phyloP scores from a whole-genome alignment of 2,888 invertebrate genomes.

The Mycalesis mineus region DNA sequence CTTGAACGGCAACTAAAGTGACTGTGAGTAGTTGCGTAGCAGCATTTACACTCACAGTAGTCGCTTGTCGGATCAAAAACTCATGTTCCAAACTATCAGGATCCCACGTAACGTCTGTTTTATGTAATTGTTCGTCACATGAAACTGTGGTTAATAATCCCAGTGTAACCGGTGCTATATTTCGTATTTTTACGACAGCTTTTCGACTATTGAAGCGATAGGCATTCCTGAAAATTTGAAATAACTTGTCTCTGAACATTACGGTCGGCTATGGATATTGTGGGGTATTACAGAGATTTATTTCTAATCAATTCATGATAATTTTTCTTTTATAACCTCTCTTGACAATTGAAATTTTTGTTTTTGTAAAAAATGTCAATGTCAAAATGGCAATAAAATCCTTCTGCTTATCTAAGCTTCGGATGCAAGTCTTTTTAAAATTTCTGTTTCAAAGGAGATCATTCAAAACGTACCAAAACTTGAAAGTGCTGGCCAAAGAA shows the following conservation, averaged over 20 bases:
- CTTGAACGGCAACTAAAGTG: conserved; percentile 74
- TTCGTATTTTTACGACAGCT: conserved; percentile 40
- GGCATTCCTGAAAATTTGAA: conserved; percentile 42
- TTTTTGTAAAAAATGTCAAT: neutral
- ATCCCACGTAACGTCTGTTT: conserved; percentile 42
- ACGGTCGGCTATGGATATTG: conserved; percentile 9
- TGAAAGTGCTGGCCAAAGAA: no score
- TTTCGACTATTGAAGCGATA: conserved; percentile 39
- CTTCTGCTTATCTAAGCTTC: neutral
- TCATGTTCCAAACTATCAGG: conserved; percentile 66
- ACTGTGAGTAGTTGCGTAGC: conserved; percentile 75
- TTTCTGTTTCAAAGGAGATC: neutral
- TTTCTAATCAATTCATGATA: conserved; percentile 10
- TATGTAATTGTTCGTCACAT: conserved; percentile 49
- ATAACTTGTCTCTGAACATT: conserved; percentile 55
- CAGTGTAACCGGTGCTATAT: conserved; percentile 47
- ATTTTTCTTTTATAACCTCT: conserved; percentile 9
- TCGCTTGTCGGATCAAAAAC: conserved; percentile 74
- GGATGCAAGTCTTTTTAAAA: neutral
- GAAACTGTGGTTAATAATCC: conserved; percentile 48
- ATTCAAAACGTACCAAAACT: no score
- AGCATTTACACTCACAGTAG: conserved; percentile 74
- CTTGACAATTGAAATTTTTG: neutral
- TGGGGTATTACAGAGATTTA: neutral
- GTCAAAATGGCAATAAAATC: neutral